Base-by-base conservation (phyloP, 92 coral and sea anemone genomes). In the Phenganax stokvisi region DNA sequence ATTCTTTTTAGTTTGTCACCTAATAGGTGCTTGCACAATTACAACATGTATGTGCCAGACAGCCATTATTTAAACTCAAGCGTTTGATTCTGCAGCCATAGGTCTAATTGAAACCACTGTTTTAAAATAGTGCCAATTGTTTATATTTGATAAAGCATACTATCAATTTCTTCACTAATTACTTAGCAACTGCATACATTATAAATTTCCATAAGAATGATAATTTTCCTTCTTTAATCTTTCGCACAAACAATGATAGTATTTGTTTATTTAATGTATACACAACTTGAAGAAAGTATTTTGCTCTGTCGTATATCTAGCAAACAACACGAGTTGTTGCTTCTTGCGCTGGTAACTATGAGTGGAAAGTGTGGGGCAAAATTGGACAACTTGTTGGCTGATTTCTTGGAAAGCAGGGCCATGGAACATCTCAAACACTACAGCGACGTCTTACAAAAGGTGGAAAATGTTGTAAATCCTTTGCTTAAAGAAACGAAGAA, bases 401-500 rank as follows among this genome's bases (percentile, higher is more conserved):
- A 61, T 29, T 78, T 44, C 72, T 59, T 78, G 16, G 82, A 78
- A 61, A 59, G 67, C 7, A 62, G 54, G 51, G 82, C 56, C 2
- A 61, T 78, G 72, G 73, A 72, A 13, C 82, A 78, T 61, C 82
- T 61, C n/a, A 65, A 12, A 78, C 72, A 59, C 9, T 78, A 78
- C 37, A 61, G 73, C 10, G 66, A 78, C 7, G 72, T 64, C 12
- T 15, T 78, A 15, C 71, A 78, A 28, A 78, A 78, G 27, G 67
- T 78, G 4, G 82, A 78, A 20, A 78, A 61, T 7, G 82, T 78
- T 78, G 71, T 78, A 27, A 78, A 78, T 52, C 72, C 82, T 7
- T 63, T 78, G 62, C 44, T 78, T 16, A 64, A 61, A 30, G 82
- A 78, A 16, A 4, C 61, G 31, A 78, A 78, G 72, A 78, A 78